Base-by-base conservation (phyloP, 2,113 vertebrate species). In the Neofelis nebulosa region DNA sequence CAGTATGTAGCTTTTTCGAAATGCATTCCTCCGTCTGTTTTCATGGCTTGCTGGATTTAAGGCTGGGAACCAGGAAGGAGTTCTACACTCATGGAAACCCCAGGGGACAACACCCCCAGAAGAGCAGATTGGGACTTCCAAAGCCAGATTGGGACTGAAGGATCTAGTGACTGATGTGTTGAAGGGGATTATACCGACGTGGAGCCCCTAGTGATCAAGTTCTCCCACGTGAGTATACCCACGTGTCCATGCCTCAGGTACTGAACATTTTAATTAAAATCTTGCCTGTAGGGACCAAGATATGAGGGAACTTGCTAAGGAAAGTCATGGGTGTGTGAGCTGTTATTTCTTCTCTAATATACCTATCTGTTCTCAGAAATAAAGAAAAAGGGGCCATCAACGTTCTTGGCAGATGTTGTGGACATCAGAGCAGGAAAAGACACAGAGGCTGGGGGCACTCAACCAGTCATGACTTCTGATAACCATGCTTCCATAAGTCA, bases 201-300 rank as follows among this genome's bases (percentile, higher is more conserved):
- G 90, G 57, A 82, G 29, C 38, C 74, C 45, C 85, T 45, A 57
- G 45, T 33, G 29, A 61, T 55, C 23, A 31, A 55, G 11, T 45
- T 66, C 27, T 76, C 86, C n/a, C 52, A n/a, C n/a, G 10, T 19
- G 66, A 65, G 31, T 18, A n/a, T 21, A 57, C 55, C 76, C 36
- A 82, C 23, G 29, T 29, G 41, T 66, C 55, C 14, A 25, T 31
- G 52, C 36, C 65, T 81, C 66, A 23, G 15, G 55, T n/a, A 57
- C 33, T 31, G 23, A 88, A 31, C 38, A 82, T 65, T 96, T 88
- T 92, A 61, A 94, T 89, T 89, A 92, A 92, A 87, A 76, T 55
- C 48, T 81, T 82, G 55, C 66, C 76, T 57, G 23, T 36, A 48
- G 95, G 90, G 55, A 92, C 21, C 16, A 66, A 45, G n/a, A 55